These are phyloP conservation scores for Lacerta agilis DNA, from an alignment of 2,797 vertebrate species.

Conservation along the genomic window DNA sequence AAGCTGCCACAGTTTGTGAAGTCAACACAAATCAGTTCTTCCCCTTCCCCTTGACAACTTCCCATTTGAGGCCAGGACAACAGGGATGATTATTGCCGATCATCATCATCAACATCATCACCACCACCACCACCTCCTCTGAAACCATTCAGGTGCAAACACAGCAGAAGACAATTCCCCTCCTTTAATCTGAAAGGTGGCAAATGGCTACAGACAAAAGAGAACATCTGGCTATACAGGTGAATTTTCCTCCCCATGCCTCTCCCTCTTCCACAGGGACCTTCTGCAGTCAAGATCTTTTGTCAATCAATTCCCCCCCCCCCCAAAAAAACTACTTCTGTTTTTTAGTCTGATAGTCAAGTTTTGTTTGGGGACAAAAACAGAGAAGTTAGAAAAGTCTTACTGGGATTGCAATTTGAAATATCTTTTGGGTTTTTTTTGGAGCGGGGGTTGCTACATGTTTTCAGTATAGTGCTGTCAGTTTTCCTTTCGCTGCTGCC, in stretches of 20 bases:
- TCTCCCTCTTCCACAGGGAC: no score
- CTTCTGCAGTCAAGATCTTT: no score
- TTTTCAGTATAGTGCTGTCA: no score
- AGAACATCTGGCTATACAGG: not conserved
- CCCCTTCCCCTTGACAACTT: not conserved
- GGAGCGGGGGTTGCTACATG: no score
- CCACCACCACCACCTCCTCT: not conserved
- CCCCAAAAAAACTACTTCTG: no score
- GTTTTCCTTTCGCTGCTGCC: no score
- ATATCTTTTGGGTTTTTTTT: no score
- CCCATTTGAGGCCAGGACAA: not conserved
- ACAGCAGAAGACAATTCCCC: not conserved
- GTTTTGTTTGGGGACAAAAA: no score
- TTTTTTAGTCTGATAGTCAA: no score
- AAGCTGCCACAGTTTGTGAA: not conserved
- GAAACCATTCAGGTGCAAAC: not conserved
- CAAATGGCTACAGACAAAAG: slow-evolving; percentile 1
- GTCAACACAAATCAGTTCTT: not conserved
- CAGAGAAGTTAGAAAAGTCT: no score
- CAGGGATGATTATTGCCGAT: not conserved
- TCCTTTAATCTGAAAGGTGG: slow-evolving; percentile 16
- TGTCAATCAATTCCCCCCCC: no score
- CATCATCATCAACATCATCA: not conserved
- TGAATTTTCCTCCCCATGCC: not conserved
- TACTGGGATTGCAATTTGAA: no score